A percentile compares a stretch with the other conserved stretches of the same genome.
These are phyloP conservation scores for Phaenicophaeus curvirostris DNA, from an alignment of 2,797 vertebrate species.

Conservation along the genomic window DNA sequence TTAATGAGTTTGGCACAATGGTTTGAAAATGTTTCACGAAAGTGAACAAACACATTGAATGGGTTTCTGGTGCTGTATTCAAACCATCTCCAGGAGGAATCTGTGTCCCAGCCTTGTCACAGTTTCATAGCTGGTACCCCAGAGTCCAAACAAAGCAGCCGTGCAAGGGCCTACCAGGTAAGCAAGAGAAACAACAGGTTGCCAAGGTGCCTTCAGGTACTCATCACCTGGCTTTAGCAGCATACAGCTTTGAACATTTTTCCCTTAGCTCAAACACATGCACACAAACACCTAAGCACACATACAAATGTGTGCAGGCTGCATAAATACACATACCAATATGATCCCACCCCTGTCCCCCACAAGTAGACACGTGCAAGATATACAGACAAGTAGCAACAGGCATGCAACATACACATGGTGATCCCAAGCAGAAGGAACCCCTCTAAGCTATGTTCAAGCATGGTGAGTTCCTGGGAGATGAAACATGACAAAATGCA, in stretches of 20 bases:
- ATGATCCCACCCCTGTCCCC: not conserved
- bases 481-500: slow-evolving; percentile 40
- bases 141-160: not conserved
- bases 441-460: slow-evolving; percentile 20
- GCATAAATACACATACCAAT: slow-evolving; percentile 22
- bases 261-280: not conserved
- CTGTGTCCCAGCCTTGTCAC: not conserved
- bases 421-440: slow-evolving; percentile 1
- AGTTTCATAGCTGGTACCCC: not conserved
- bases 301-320: not conserved
- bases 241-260: not conserved
- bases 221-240: slow-evolving; percentile 12
- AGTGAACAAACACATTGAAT: not conserved
- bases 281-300: not conserved
- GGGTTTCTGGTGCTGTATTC: slow-evolving; percentile 14
- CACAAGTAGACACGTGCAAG: slow-evolving; percentile 28
- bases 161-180: not conserved
- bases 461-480: not conserved
- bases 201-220: not conserved
- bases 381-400: slow-evolving; percentile 42
- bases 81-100: not conserved
- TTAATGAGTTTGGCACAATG: not conserved
- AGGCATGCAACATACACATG: slow-evolving; percentile 48
- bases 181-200: not conserved
- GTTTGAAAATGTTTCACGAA: slow-evolving; percentile 12